Base-by-base conservation (phyloP, 2,888 invertebrate genomes). In the Troides aeacus region DNA sequence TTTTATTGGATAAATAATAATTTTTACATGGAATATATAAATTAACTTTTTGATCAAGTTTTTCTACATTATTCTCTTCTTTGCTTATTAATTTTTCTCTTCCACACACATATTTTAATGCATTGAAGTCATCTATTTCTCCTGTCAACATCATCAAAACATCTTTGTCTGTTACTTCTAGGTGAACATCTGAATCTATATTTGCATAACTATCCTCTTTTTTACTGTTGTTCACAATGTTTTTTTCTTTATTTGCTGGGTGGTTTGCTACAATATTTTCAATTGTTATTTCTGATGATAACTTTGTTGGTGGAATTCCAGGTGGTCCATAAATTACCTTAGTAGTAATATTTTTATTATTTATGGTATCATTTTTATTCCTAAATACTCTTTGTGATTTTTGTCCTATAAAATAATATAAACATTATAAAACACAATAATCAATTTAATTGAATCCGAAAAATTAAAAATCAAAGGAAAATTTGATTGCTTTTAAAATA, bases 261-360 rank as follows among this genome's bases (percentile, higher is more conserved):
- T 59, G 59, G 8, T 66, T 21, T 58, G 23, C 63, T 50, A 42
- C 17, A 63, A 42, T 30, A 68, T 36, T 66, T 39, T 64, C 39
- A 12, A 62, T 21, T 21, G 70, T 50, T 39, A 53, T 24, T 60
- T 70, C 56, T 30, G 61, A 21, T 62, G 62, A 46, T 64, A 69
- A 62, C 36, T 63, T 56, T 57, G 39, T 24, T 1, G 50, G 64
- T 57, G 64, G 53, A 56, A 73, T 36, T 5, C 79, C 84, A 0
- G 84, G 81, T 18, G 86, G 86, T 2, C 85, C 85, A 50, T 75
- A 82, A 0, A 76, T 79, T 0, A 83, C 36, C 0, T 70, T 65
- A 53, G 5, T 0, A 53, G 2, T 53, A 53, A 53, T 53, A 12
- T 68, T 74, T 62, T 78, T 71, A 1, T 68, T 76, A 6, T 5